A percentile compares a stretch with the other conserved stretches of the same genome.
These are phyloP conservation scores for Halcyon senegalensis DNA, from an alignment of 2,113 vertebrate genomes.

Conservation along the genomic window DNA sequence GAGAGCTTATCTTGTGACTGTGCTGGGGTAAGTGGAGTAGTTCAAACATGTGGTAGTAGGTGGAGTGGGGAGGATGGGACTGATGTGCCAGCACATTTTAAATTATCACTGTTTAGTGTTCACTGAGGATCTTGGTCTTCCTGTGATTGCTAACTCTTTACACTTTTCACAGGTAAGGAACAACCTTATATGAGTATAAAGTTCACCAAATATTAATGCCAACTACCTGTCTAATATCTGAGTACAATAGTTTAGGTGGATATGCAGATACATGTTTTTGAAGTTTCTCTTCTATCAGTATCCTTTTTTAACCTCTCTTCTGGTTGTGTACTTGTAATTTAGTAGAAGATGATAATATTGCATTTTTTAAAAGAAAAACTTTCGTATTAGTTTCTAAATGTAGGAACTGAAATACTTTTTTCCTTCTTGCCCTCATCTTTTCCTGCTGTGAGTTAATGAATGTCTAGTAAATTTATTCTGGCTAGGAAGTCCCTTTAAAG, in stretches of 20 bases:
- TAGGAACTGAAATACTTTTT: background rate
- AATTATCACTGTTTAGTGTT: background rate
- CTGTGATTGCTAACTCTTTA: background rate
- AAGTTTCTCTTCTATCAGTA: background rate
- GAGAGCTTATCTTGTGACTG: background rate
- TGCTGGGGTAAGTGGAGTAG: background rate
- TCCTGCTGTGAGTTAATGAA: background rate
- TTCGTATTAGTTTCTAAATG: background rate
- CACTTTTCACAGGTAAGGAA: background rate
- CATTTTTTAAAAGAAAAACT: background rate
- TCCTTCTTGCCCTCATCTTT: background rate
- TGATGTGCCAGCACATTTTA: background rate
- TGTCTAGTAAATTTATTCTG: background rate
- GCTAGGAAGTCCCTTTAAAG: background rate
- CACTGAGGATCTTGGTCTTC: background rate
- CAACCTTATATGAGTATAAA: background rate
- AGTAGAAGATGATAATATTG: background rate
- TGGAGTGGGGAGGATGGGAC: background rate
- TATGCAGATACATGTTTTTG: background rate
- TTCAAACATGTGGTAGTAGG: background rate
- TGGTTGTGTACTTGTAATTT: background rate
- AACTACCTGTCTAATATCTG: background rate
- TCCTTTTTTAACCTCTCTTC: background rate
- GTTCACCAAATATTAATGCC: background rate
- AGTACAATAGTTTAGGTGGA: background rate